phyloP scores from a whole-genome alignment of 2,888 invertebrate species.

The Camponotus fellah region DNA sequence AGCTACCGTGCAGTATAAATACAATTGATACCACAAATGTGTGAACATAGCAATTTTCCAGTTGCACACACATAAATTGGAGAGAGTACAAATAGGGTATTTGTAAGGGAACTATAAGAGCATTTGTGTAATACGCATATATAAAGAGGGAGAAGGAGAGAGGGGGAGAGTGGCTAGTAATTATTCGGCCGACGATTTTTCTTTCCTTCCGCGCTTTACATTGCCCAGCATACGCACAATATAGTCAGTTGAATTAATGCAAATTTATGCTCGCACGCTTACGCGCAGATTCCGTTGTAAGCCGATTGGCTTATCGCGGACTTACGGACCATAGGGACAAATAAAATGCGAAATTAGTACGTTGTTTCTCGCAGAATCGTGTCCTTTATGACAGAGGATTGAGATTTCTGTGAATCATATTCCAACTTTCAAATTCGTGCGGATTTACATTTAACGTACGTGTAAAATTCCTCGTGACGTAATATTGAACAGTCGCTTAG shows the following conservation, averaged over 20 bases:
- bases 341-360: slow-evolving; percentile 69
- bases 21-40: background rate
- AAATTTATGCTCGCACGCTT: slow-evolving; percentile 58
- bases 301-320: slow-evolving; percentile 64
- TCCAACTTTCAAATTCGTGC: slow-evolving; percentile 12
- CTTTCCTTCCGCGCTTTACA: background rate
- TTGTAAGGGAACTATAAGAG: slow-evolving; percentile 9
- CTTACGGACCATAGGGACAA: slow-evolving; percentile 50
- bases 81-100: background rate
- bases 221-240: slow-evolving; percentile 11
- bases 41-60: slow-evolving; percentile 35
- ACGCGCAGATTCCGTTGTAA: slow-evolving; percentile 55
- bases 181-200: slow-evolving; percentile 36
- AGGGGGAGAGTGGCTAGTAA: background rate
- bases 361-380: background rate
- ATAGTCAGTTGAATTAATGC: slow-evolving; percentile 51
- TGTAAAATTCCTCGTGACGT: background rate
- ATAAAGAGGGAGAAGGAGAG: too few species aligned
- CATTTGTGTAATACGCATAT: background rate
- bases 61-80: background rate
- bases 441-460: background rate
- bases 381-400: slow-evolving; percentile 1
- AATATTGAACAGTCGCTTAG: background rate
- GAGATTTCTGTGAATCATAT: slow-evolving; percentile 67
- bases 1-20: slow-evolving; percentile 2